Evolutionary conservation across 1,140 invertebrate species (phyloP).

Genomic region (Mycetomoellerius zeteki): DNA sequence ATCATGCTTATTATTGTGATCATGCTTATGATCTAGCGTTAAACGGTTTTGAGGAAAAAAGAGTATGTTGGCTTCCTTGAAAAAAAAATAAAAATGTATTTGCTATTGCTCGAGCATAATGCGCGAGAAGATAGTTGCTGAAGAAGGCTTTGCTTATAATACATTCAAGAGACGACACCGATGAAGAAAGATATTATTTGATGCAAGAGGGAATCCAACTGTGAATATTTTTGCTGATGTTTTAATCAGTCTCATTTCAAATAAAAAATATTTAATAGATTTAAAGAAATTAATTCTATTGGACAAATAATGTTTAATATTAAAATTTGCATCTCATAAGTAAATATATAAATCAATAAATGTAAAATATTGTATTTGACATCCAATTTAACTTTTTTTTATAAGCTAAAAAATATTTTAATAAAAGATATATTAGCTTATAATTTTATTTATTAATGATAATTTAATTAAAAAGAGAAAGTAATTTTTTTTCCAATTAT

Average conservation of each 20-base stretch:
- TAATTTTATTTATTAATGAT: constrained; percentile 9
- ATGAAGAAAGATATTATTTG: constrained; percentile 25
- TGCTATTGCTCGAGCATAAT: constrained; percentile 29
- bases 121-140: constrained; percentile 40
- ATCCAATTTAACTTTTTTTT: neutral
- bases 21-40: constrained; percentile 42
- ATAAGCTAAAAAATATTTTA: neutral
- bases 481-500: neutral
- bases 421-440: neutral
- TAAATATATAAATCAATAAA: constrained; percentile 5
- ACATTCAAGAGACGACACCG: constrained; percentile 51
- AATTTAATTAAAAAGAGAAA: constrained; percentile 19
- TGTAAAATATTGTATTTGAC: neutral
- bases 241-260: neutral
- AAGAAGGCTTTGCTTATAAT: constrained; percentile 16
- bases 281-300: neutral
- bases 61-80: constrained; percentile 5
- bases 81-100: constrained; percentile 26
- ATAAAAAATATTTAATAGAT: neutral
- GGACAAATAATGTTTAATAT: neutral
- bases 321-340: neutral
- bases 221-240: neutral
- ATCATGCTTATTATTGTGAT: constrained; percentile 36
- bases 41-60: constrained; percentile 29
- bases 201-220: constrained; percentile 17